These are phyloP conservation scores for Cylloceria caligata DNA, from an alignment of 2,888 invertebrate genomes.

Conservation along the genomic window DNA sequence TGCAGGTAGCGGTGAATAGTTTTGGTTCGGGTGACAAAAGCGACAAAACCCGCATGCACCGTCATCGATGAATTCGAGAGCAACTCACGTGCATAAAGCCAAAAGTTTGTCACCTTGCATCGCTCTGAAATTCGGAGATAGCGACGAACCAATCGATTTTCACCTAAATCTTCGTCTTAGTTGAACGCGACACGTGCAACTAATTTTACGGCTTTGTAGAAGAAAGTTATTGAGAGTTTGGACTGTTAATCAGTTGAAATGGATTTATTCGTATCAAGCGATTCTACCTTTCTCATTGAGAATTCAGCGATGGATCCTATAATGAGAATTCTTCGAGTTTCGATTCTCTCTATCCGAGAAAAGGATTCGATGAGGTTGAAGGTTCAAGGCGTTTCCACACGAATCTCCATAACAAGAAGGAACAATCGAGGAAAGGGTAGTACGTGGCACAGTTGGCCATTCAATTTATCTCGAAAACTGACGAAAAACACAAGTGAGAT, in stretches of 20 bases:
- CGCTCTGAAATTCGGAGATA: background rate
- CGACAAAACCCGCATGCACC: conserved; percentile 18
- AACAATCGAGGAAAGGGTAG: no score
- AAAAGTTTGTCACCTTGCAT: conserved; percentile 7
- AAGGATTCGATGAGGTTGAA: background rate
- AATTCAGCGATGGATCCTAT: background rate
- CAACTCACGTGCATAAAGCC: background rate
- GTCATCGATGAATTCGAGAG: background rate
- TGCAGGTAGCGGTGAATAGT: conserved; percentile 5
- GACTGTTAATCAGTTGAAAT: conserved; percentile 3
- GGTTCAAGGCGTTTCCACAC: background rate
- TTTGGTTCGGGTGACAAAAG: background rate
- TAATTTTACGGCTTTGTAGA: conserved; percentile 8
- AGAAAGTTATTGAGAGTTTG: background rate
- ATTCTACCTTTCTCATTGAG: background rate
- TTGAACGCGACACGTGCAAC: conserved; percentile 10
- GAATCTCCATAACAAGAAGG: background rate
- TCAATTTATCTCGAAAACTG: no score
- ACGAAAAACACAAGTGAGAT: no score
- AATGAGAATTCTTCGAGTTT: conserved; percentile 1
- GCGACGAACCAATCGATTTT: conserved; percentile 33
- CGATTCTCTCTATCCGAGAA: background rate
- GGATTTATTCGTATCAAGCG: background rate
- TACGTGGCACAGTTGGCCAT: no score
- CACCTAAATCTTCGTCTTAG: conserved; percentile 20